Evolutionary conservation across 2,888 invertebrate species (phyloP), one percentile per base, ranked within the genome.

Genomic region (Ryuthela nishihirai): DNA sequence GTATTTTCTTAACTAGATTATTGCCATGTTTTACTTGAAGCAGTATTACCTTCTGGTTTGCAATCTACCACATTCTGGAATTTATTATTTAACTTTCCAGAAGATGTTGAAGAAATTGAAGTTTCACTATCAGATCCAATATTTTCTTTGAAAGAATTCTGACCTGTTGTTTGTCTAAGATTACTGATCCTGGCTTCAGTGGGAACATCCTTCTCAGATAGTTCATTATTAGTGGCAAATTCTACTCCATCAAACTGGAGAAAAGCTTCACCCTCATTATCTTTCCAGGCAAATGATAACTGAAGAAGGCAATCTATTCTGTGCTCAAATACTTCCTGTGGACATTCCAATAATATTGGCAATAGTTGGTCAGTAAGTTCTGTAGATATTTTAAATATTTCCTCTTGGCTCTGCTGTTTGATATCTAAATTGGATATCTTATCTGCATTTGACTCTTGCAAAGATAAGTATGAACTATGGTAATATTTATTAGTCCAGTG

Each of bases 81-180:
- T n/a, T n/a, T n/a, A n/a, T n/a, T n/a, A n/a, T n/a, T n/a, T n/a
- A n/a, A n/a, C n/a, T n/a, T n/a, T 40, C 45, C 46, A 36, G 41
- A 41, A 18, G 26, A 40, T 15, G 46, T 26, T 17, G 46, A 41
- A 41, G 46, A 7, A 20, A 35, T 20, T 15, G 34, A 41, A 40
- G 34, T 34, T 32, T 54, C 54, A 48, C 32, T 38, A 4, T 54
- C 54, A 6, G 47, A 54, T 38, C 47, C 47, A 24, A 48, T 42
- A 38, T 35, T 42, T 15, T 54, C 54, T 4, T 47, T n/a, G n/a
- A n/a, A 36, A 21, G 54, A 42, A 34, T 47, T n/a, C n/a, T n/a
- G n/a, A n/a, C n/a, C n/a, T n/a, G n/a, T n/a, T n/a, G n/a, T n/a
- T n/a, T n/a, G n/a, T n/a, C n/a, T n/a, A n/a, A n/a, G n/a, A n/a